Evolutionary conservation across 2,113 vertebrate species (phyloP), one percentile per base, ranked within the genome.

Genomic region (Elachura formosa): DNA sequence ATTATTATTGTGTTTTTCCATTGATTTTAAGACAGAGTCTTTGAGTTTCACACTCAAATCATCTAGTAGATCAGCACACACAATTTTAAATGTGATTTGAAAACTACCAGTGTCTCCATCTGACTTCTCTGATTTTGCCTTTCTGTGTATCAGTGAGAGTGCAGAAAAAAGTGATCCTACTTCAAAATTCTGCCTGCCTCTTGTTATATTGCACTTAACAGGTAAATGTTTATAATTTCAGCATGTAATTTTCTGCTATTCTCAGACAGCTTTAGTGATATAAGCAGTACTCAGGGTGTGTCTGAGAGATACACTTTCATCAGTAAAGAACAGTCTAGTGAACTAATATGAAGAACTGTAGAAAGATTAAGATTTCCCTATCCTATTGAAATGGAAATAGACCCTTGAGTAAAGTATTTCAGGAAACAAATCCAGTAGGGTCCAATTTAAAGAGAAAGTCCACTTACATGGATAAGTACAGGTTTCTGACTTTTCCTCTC

Each of bases 281-380:
- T 59, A 90, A 85, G 58, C 78, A 92, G 45, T 78, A 88, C 49
- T 84, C 46, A 31, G 19, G 36, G 18, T 5, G 1, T 36, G 45
- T 93, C 93, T 84, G 61, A 92, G 49, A 85, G 59, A 43, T 26
- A 52, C 43, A 71, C 15, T 81, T 83, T 93, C 74, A 85, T 92
- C 87, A 89, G 68, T 71, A 66, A 78, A 72, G 69, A 94, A 29
- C 26, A 52, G 40, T 29, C 21, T 54, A 73, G 43, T 56, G 40
- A 89, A 43, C 14, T 79, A 73, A 45, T 54, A 17, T 58, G 79
- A 90, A 72, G 40, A 94, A 76, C 46, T 79, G 56, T 87, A 64
- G 71, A 38, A 96, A 87, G 79, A 87, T 78, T 76, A 88, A 89
- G 41, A 66, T 96, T 93, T 94, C 84, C 59, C 63, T 87, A 19